A percentile compares a stretch with the other conserved stretches of the same genome.
phyloP scores from a whole-genome alignment of 2,888 invertebrate species.

The Tortrix viridana region DNA sequence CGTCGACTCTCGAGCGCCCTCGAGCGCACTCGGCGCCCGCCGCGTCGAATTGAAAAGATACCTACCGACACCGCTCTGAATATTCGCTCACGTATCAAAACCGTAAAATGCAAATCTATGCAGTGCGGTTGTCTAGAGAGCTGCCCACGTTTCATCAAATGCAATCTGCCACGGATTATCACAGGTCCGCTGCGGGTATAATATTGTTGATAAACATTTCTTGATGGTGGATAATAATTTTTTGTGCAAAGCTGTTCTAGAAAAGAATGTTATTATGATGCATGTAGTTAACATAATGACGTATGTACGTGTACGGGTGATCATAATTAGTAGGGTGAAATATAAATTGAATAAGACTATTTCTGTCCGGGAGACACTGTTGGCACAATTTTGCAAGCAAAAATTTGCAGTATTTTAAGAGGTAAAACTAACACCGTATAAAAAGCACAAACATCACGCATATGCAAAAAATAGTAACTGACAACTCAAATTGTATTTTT shows the following conservation, averaged over 20 bases:
- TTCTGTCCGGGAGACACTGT: too few species aligned
- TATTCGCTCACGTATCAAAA: constrained; percentile 83
- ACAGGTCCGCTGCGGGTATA: constrained; percentile 19
- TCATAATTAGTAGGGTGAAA: too few species aligned
- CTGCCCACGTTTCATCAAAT: constrained; percentile 77
- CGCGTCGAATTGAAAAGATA: constrained; percentile 82
- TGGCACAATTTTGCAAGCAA: too few species aligned
- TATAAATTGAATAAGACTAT: too few species aligned
- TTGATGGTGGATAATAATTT: not conserved
- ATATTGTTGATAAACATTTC: constrained; percentile 38
- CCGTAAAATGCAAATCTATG: constrained; percentile 84
- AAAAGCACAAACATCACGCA: too few species aligned
- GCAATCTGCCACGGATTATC: constrained; percentile 76
- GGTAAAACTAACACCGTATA: too few species aligned
- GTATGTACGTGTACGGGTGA: too few species aligned
- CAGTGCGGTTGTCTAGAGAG: constrained; percentile 79
- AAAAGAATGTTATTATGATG: not conserved
- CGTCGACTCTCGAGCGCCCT: constrained; percentile 75
- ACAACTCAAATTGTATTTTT: too few species aligned
- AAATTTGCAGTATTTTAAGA: too few species aligned
- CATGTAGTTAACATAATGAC: not conserved
- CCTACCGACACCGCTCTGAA: constrained; percentile 80
- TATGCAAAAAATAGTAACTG: too few species aligned
- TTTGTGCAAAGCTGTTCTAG: not conserved
- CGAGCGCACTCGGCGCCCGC: constrained; percentile 74